phyloP scores from a whole-genome alignment of 2,888 invertebrate species.

The Scelioninae gen. 2 region DNA sequence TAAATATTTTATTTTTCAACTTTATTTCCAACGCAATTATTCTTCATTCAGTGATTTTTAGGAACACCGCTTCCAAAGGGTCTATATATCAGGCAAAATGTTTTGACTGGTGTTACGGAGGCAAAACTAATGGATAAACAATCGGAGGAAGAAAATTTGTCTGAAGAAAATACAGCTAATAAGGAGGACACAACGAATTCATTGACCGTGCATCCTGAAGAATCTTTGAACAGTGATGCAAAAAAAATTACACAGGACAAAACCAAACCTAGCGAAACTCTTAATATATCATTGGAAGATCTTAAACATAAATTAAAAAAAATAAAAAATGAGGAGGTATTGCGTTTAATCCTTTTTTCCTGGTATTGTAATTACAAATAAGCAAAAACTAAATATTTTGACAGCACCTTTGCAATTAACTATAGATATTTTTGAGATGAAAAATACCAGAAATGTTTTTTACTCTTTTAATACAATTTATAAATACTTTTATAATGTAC shows the following conservation, averaged over 20 bases:
- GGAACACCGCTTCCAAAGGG: constrained; percentile 85
- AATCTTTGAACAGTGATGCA: constrained; percentile 54
- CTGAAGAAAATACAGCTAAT: constrained; percentile 32
- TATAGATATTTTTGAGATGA: too few relatives aligned
- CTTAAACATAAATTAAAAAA: constrained; percentile 70
- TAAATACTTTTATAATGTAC: too few relatives aligned
- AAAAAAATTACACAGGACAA: constrained; percentile 61
- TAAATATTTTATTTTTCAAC: too few relatives aligned
- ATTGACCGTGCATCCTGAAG: constrained; percentile 68
- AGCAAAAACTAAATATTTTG: too few relatives aligned
- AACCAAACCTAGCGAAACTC: constrained; percentile 61
- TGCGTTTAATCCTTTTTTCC: not conserved
- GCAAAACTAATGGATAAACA: constrained; percentile 81
- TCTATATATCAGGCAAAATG: constrained; percentile 84
- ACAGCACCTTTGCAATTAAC: too few relatives aligned
- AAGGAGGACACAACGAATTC: constrained; percentile 61
- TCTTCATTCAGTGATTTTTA: constrained; percentile 66
- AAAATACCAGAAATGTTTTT: too few relatives aligned
- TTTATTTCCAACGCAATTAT: constrained; percentile 35
- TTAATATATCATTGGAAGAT: constrained; percentile 68
- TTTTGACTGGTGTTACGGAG: constrained; percentile 85
- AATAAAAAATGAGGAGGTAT: constrained; percentile 65
- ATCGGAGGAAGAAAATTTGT: constrained; percentile 60
- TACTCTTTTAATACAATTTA: too few relatives aligned
- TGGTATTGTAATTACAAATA: too few relatives aligned